These are phyloP conservation scores for Eupithecia inturbata DNA, from an alignment of 2,888 invertebrate genomes.

Conservation along the genomic window DNA sequence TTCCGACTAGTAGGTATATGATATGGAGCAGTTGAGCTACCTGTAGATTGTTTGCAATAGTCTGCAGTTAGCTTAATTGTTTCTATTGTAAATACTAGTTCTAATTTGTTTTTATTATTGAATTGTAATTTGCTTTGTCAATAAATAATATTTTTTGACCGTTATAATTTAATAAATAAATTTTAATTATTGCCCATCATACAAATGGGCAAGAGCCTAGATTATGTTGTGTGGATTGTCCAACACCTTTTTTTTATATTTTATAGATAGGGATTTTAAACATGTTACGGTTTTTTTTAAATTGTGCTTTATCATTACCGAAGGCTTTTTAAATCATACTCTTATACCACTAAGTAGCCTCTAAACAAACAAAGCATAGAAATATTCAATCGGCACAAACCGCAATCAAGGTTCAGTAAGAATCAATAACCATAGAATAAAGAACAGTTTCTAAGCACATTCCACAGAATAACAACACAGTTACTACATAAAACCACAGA, in stretches of 20 bases:
- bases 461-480: slow-evolving; percentile 17
- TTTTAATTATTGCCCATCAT: not conserved
- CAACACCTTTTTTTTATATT: not conserved
- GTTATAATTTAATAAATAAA: too few relatives aligned
- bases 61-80: too few relatives aligned
- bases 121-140: too few relatives aligned
- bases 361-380: slow-evolving; percentile 52
- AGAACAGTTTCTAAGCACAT: slow-evolving; percentile 11
- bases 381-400: slow-evolving; percentile 52
- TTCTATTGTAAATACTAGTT: too few relatives aligned
- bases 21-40: too few relatives aligned
- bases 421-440: slow-evolving; percentile 46
- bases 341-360: slow-evolving; percentile 24
- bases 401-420: slow-evolving; percentile 60
- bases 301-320: not conserved
- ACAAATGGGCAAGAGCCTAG: too few relatives aligned
- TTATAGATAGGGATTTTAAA: not conserved
- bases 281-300: too few relatives aligned
- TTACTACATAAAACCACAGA: slow-evolving; percentile 15
- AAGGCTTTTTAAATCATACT: not conserved
- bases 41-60: too few relatives aligned
- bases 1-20: too few relatives aligned
- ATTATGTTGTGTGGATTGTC: not conserved
- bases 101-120: too few relatives aligned
- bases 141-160: too few relatives aligned